Percentiles rank a stretch among this genome's conserved stretches.
phyloP scores from a whole-genome alignment of 2,113 vertebrate species.

The Ceratotherium simum region DNA sequence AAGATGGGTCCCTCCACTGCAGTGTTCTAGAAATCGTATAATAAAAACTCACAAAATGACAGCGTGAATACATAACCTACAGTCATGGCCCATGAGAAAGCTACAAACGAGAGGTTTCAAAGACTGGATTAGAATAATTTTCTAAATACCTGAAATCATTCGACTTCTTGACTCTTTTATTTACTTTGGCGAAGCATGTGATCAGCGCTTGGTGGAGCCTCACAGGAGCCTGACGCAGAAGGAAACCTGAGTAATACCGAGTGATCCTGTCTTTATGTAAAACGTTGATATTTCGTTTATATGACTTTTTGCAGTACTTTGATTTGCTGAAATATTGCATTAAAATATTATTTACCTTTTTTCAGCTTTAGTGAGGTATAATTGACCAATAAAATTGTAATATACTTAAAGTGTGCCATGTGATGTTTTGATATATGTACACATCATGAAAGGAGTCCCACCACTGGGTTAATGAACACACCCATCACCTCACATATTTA shows the following conservation, averaged over 20 bases:
- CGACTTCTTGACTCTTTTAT: background rate
- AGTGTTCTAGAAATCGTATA: background rate
- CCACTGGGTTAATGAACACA: background rate
- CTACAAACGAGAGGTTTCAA: background rate
- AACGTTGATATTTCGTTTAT: background rate
- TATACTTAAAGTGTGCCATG: no score
- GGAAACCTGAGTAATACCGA: background rate
- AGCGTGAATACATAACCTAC: accelerated
- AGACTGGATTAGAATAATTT: no score
- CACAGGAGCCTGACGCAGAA: background rate
- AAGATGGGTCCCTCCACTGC: accelerated
- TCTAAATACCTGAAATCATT: background rate
- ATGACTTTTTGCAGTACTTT: background rate
- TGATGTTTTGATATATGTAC: background rate
- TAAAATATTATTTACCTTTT: background rate
- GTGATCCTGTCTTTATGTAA: background rate
- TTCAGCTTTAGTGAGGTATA: background rate
- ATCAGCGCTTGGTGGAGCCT: accelerated
- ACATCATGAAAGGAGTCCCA: background rate
- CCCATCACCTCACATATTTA: background rate
- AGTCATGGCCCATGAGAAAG: background rate
- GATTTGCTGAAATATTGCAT: background rate
- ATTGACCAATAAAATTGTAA: background rate
- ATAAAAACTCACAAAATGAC: background rate
- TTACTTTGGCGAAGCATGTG: background rate